phyloP scores from a whole-genome alignment of 2,888 invertebrate species.

The Eristalis arbustorum region DNA sequence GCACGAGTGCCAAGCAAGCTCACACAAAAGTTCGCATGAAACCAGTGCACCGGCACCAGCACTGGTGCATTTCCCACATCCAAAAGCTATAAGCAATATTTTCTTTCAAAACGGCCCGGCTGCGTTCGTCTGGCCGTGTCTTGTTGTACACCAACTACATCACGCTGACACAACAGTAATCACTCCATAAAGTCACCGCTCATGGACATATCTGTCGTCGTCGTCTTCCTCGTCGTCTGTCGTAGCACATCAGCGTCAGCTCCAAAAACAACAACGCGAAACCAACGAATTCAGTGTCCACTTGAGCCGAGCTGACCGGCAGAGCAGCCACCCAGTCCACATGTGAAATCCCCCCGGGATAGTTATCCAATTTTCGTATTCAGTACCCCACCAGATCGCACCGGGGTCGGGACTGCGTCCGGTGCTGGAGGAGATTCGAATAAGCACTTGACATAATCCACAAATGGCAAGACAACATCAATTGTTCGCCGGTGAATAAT shows the following conservation, averaged over 20 bases:
- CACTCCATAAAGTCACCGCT: slow-evolving; percentile 67
- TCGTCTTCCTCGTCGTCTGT: slow-evolving; percentile 9
- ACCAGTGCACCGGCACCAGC: not conserved
- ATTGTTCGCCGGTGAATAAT: slow-evolving; percentile 63
- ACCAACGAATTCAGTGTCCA: slow-evolving; percentile 29
- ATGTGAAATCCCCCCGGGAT: slow-evolving; percentile 52
- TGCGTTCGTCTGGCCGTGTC: slow-evolving; percentile 25
- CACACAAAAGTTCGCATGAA: not conserved
- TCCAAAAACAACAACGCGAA: slow-evolving; percentile 30
- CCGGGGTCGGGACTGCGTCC: not conserved
- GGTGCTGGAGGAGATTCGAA: slow-evolving; percentile 22
- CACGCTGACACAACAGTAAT: slow-evolving; percentile 68
- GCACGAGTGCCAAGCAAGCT: not conserved
- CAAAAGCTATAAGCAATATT: slow-evolving; percentile 53
- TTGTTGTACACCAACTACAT: slow-evolving; percentile 64
- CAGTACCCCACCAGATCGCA: slow-evolving; percentile 7
- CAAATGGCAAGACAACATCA: slow-evolving; percentile 64
- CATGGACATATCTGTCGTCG: slow-evolving; percentile 49
- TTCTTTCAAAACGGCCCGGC: slow-evolving; percentile 20
- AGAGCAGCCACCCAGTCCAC: slow-evolving; percentile 17
- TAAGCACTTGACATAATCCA: slow-evolving; percentile 65
- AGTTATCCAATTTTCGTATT: slow-evolving; percentile 64
- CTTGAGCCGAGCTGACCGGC: not conserved
- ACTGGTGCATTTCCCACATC: slow-evolving; percentile 43
- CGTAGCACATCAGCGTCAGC: slow-evolving; percentile 3